Conservation (phyloP, 2,888 invertebrate genomes). For the Apamea sordens region DNA sequence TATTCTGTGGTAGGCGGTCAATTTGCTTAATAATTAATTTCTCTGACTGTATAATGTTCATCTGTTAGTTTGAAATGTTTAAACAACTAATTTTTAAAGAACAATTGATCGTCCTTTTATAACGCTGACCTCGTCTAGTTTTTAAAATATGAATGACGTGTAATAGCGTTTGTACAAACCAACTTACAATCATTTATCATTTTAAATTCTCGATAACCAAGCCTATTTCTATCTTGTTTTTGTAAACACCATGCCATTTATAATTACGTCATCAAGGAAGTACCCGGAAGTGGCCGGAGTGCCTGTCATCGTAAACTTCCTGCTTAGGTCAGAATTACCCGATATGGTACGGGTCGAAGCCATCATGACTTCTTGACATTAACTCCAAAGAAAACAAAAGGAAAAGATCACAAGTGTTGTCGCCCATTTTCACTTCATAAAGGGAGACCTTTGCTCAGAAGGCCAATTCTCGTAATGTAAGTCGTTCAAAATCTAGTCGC, state of each 20-base stretch:
- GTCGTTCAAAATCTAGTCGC: no score
- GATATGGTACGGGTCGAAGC: slow-evolving; percentile 8
- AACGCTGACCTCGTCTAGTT: neutral
- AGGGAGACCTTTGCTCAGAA: neutral
- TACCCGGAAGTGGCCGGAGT: slow-evolving; percentile 29
- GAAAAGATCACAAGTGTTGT: neutral
- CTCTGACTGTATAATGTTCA: no score
- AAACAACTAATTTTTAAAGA: neutral
- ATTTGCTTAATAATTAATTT: neutral
- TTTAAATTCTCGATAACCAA: neutral
- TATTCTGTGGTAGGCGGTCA: neutral
- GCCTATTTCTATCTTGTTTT: neutral
- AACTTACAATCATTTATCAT: neutral
- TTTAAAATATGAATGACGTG: neutral
- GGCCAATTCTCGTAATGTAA: no score
- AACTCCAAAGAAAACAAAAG: slow-evolving; percentile 21
- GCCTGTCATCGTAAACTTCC: slow-evolving; percentile 14
- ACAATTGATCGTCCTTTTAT: neutral
- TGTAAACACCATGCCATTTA: slow-evolving; percentile 9
- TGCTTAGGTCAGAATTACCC: slow-evolving; percentile 3
- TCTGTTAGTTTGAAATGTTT: neutral
- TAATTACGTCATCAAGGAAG: slow-evolving; percentile 30
- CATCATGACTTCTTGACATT: slow-evolving; percentile 14
- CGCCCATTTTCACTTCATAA: neutral
- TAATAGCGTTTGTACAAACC: neutral